Percentiles rank a stretch among this genome's conserved stretches.
phyloP scores from a whole-genome alignment of 2,888 invertebrate genomes.

The Pseudococcus longispinus region DNA sequence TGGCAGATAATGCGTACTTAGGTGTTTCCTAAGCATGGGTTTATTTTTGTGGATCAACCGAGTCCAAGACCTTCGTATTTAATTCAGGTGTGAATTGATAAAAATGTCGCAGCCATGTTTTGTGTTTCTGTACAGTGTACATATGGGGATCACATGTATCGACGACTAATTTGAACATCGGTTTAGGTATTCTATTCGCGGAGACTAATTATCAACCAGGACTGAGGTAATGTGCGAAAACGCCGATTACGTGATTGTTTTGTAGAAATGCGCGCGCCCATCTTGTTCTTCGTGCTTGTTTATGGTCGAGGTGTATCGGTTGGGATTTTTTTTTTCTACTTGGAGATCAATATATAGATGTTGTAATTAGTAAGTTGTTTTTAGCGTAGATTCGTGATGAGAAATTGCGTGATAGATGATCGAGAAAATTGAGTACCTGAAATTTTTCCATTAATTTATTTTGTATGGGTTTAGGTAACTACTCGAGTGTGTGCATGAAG shows the following conservation, averaged over 20 bases:
- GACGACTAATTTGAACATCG: background rate
- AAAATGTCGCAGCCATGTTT: background rate
- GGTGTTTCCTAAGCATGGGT: background rate
- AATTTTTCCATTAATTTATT: background rate
- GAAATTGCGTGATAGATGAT: background rate
- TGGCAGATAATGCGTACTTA: background rate
- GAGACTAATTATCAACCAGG: constrained; percentile 1
- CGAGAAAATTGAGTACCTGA: background rate
- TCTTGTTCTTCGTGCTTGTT: background rate
- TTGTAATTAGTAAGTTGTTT: constrained; percentile 25
- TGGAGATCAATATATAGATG: constrained; percentile 12
- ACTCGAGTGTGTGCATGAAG: background rate
- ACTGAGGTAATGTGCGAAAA: constrained; percentile 8
- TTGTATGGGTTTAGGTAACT: background rate
- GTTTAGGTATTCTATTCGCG: constrained; percentile 33
- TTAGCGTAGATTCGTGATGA: constrained; percentile 26
- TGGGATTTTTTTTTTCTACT: background rate
- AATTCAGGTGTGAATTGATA: constrained; percentile 30
- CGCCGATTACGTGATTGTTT: constrained; percentile 21
- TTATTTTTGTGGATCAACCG: background rate
- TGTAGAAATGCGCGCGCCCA: background rate
- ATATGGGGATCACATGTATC: background rate
- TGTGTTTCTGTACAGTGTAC: background rate
- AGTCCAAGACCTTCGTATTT: background rate
- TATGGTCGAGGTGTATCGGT: background rate